Evolutionary conservation across 53 echinoderm and acorn worm genomes (phyloP).

Genomic region (Luidia sarsii): DNA sequence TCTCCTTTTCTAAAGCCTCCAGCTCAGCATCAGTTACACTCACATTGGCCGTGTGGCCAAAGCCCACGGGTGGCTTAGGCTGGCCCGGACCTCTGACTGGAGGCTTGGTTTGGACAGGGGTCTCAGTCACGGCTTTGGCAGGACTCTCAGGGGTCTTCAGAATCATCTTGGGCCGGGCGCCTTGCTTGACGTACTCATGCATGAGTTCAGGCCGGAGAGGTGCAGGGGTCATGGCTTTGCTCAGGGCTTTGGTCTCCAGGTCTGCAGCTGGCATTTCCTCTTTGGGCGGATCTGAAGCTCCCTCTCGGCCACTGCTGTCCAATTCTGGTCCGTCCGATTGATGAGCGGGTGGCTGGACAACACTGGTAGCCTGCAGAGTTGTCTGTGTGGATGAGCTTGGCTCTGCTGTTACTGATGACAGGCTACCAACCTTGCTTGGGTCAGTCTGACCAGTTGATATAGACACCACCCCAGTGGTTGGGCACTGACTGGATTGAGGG

Average conservation of each 20-base stretch:
- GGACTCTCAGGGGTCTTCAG: conserved; percentile 62
- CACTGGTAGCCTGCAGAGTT: no score
- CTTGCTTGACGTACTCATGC: conserved; percentile 85
- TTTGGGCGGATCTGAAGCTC: not conserved
- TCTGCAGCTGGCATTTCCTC: not conserved
- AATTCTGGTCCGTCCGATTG: conserved; percentile 15
- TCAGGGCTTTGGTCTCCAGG: conserved; percentile 18
- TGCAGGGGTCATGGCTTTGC: conserved; percentile 41
- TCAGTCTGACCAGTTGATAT: no score
- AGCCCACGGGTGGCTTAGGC: conserved; percentile 65
- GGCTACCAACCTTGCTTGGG: no score
- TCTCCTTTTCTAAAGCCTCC: conserved; percentile 74
- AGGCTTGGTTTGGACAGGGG: not conserved
- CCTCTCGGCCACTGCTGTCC: not conserved
- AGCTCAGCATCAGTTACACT: conserved; percentile 85
- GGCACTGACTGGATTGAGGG: no score
- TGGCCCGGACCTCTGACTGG: conserved; percentile 8
- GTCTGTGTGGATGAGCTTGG: no score
- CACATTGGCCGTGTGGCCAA: conserved; percentile 61
- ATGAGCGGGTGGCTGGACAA: no score
- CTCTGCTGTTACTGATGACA: no score
- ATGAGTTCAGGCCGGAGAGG: conserved; percentile 70
- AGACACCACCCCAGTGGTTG: no score
- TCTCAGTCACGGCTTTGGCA: conserved; percentile 46
- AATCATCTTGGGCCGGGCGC: conserved; percentile 83